Evolutionary conservation across 2,113 vertebrate genomes (phyloP).

Genomic region (Xyrauchen texanus): DNA sequence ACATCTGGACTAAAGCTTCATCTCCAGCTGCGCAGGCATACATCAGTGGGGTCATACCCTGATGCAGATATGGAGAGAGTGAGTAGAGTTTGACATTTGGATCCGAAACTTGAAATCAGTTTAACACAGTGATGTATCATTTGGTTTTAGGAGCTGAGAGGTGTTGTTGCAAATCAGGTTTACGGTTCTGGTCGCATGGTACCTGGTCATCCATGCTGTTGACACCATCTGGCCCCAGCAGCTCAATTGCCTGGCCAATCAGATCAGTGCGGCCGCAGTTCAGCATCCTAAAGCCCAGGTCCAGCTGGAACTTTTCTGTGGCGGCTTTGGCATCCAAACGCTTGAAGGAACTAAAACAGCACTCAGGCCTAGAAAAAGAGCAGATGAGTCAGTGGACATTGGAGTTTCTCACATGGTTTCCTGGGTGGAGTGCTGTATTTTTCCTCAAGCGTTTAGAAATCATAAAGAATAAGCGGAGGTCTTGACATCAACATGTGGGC

Average conservation of each 20-base stretch:
- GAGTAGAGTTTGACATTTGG: slow-evolving; percentile 2
- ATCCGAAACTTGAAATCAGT: slow-evolving; percentile 6
- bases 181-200: slow-evolving; percentile 2
- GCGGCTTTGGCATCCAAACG: slow-evolving; percentile 92
- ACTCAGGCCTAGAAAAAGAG: slow-evolving; percentile 81
- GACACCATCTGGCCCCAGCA: slow-evolving; percentile 88
- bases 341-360: slow-evolving; percentile 94
- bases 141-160: slow-evolving; percentile 10
- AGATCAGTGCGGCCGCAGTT: slow-evolving; percentile 96
- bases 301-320: slow-evolving; percentile 92
- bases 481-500: slow-evolving; percentile 34
- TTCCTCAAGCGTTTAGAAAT: slow-evolving; percentile 31
- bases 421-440: slow-evolving; percentile 20
- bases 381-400: background rate
- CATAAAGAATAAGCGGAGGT: slow-evolving; percentile 26
- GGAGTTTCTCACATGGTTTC: background rate
- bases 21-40: slow-evolving; percentile 95
- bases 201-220: slow-evolving; percentile 99
- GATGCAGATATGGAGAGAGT: slow-evolving; percentile 10
- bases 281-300: slow-evolving; percentile 96
- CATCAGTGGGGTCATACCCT: slow-evolving; percentile 97
- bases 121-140: background rate
- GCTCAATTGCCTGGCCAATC: slow-evolving; percentile 88
- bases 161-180: background rate
- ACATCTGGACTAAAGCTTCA: slow-evolving; percentile 97